Conservation (phyloP, 2,888 invertebrate species). For the Stomorhina lunata region DNA sequence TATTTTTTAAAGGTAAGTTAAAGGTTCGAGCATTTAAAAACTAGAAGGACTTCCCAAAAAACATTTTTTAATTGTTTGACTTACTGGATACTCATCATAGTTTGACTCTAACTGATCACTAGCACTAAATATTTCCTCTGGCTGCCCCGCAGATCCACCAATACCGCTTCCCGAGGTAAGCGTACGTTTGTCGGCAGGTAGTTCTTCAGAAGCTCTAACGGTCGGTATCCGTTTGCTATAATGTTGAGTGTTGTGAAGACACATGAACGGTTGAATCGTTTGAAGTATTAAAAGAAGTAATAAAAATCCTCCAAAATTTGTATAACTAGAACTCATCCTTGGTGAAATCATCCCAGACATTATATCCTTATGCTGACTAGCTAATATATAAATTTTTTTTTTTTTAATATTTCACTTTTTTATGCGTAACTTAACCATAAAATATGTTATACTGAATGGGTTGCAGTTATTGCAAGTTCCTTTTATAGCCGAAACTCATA, state of each 20-base stretch:
- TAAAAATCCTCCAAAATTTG: slow-evolving; percentile 16
- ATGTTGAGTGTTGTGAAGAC: slow-evolving; percentile 10
- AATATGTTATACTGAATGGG: slow-evolving; percentile 56
- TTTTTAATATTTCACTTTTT: neutral
- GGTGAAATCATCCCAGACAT: neutral
- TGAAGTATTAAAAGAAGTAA: slow-evolving; percentile 35
- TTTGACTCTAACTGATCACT: slow-evolving; percentile 71
- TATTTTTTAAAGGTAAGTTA: too few species aligned
- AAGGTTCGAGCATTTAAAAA: too few species aligned
- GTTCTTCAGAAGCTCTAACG: neutral
- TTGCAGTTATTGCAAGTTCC: slow-evolving; percentile 43
- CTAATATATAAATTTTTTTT: neutral
- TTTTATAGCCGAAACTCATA: slow-evolving; percentile 61
- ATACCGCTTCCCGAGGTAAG: slow-evolving; percentile 21
- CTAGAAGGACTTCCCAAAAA: too few species aligned
- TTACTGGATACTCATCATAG: slow-evolving; percentile 79
- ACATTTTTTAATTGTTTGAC: slow-evolving; percentile 51
- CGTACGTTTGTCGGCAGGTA: slow-evolving; percentile 28
- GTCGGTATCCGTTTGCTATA: slow-evolving; percentile 18
- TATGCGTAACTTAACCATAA: neutral
- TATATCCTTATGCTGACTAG: neutral
- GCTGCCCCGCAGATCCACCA: slow-evolving; percentile 67
- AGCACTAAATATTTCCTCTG: slow-evolving; percentile 74
- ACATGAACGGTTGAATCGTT: slow-evolving; percentile 13
- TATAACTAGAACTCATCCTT: neutral